Percentiles rank a stretch among this genome's conserved stretches.
Evolutionary conservation across 2,888 invertebrate species (phyloP).

Genomic region (Graphium colonna): DNA sequence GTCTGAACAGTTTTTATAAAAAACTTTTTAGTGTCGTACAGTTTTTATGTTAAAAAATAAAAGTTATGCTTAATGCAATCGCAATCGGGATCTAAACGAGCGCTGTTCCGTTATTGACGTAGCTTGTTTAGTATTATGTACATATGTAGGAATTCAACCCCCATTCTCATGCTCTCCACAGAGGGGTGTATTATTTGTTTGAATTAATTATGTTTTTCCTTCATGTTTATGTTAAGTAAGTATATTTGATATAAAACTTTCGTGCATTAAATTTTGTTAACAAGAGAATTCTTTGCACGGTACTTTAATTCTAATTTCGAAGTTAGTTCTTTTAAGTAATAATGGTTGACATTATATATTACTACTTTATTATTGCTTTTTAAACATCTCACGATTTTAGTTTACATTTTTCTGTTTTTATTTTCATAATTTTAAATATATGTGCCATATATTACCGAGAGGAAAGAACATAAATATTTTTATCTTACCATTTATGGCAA

Average conservation of each 20-base stretch:
- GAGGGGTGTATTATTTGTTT: constrained; percentile 48
- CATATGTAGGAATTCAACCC: constrained; percentile 31
- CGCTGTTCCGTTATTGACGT: constrained; percentile 56
- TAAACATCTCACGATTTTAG: too few relatives aligned
- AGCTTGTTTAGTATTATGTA: constrained; percentile 45
- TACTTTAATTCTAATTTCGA: not conserved
- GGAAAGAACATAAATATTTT: too few relatives aligned
- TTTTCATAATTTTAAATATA: too few relatives aligned
- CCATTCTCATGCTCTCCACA: constrained; percentile 46
- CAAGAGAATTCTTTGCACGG: constrained; percentile 11
- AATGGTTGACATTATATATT: too few relatives aligned
- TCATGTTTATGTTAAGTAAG: constrained; percentile 39
- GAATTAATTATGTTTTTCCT: constrained; percentile 48
- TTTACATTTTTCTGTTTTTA: too few relatives aligned
- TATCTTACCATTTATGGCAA: too few relatives aligned
- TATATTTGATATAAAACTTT: constrained; percentile 30
- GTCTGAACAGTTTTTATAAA: too few relatives aligned
- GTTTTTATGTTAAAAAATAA: not conserved
- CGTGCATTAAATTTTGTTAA: constrained; percentile 14
- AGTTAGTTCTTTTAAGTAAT: not conserved
- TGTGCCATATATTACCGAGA: too few relatives aligned
- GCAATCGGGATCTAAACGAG: constrained; percentile 60
- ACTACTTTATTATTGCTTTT: too few relatives aligned
- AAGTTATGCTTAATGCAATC: constrained; percentile 43
- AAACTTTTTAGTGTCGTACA: not conserved